phyloP scores from a whole-genome alignment of 2,797 vertebrate genomes.

The Dallia pectoralis region DNA sequence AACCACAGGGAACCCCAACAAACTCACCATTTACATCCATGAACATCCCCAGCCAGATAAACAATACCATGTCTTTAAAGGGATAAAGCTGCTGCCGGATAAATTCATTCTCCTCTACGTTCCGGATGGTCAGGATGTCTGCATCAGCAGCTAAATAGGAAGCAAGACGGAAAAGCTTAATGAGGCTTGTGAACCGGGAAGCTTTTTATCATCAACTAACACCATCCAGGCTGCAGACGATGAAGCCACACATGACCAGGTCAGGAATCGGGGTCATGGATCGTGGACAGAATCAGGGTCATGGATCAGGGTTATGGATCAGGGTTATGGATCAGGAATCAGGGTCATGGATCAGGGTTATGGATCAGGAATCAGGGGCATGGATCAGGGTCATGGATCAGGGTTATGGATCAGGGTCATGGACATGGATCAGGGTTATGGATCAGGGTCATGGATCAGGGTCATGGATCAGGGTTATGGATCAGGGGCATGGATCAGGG shows the following conservation, averaged over 20 bases:
- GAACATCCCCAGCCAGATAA: slow-evolving; percentile 86
- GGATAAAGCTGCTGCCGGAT: slow-evolving; percentile 79
- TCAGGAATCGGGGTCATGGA: background rate
- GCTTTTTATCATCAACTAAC: background rate
- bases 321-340: background rate
- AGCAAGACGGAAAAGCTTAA: background rate
- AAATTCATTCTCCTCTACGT: slow-evolving; percentile 86
- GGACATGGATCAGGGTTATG: background rate
- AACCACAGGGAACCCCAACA: background rate
- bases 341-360: background rate
- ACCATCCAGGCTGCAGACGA: background rate
- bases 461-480: background rate
- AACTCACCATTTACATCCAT: slow-evolving; percentile 76
- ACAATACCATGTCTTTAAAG: slow-evolving; percentile 79
- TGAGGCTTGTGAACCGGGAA: background rate
- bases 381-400: background rate
- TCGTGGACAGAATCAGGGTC: background rate
- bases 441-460: background rate
- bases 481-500: background rate
- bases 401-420: background rate
- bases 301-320: background rate
- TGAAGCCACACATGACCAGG: too few species aligned
- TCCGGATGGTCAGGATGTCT: slow-evolving; percentile 81
- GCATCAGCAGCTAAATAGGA: slow-evolving; percentile 76
- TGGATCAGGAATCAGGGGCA: background rate